Evolutionary conservation across 2,888 invertebrate species (phyloP).

Genomic region (Hemithea aestivaria): DNA sequence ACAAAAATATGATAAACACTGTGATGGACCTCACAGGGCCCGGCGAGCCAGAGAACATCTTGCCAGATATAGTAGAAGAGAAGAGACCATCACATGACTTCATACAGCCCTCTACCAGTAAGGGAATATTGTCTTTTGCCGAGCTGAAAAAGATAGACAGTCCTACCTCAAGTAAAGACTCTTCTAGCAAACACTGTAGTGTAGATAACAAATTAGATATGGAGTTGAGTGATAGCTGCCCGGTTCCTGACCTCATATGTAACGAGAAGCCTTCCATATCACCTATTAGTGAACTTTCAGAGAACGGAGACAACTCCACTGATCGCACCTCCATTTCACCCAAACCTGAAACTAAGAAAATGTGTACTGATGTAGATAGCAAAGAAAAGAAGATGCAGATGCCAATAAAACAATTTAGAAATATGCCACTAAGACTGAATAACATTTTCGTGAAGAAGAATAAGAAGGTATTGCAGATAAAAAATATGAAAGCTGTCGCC

Average conservation of each 20-base stretch:
- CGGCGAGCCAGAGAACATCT: constrained; percentile 63
- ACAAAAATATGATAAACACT: constrained; percentile 67
- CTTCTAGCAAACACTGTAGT: constrained; percentile 41
- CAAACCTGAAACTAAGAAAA: constrained; percentile 35
- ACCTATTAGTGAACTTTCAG: constrained; percentile 71
- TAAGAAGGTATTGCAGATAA: constrained; percentile 69
- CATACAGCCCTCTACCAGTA: constrained; percentile 45
- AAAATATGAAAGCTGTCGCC: constrained; percentile 49
- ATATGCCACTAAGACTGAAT: constrained; percentile 55
- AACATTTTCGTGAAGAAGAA: constrained; percentile 68
- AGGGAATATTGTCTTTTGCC: constrained; percentile 59
- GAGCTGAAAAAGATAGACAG: constrained; percentile 70
- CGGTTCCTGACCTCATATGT: constrained; percentile 72
- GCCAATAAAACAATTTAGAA: constrained; percentile 42
- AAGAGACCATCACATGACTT: constrained; percentile 43
- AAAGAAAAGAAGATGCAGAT: constrained; percentile 39
- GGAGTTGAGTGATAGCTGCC: constrained; percentile 67
- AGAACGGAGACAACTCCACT: constrained; percentile 64
- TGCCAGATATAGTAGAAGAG: constrained; percentile 67
- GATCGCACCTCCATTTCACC: constrained; percentile 50
- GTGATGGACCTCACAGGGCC: constrained; percentile 67
- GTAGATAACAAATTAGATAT: constrained; percentile 58
- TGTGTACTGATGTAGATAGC: constrained; percentile 26
- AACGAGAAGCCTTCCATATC: constrained; percentile 75
- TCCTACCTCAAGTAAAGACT: constrained; percentile 52